Base-by-base conservation (phyloP, 2,888 invertebrate species). In the Hemithea aestivaria region DNA sequence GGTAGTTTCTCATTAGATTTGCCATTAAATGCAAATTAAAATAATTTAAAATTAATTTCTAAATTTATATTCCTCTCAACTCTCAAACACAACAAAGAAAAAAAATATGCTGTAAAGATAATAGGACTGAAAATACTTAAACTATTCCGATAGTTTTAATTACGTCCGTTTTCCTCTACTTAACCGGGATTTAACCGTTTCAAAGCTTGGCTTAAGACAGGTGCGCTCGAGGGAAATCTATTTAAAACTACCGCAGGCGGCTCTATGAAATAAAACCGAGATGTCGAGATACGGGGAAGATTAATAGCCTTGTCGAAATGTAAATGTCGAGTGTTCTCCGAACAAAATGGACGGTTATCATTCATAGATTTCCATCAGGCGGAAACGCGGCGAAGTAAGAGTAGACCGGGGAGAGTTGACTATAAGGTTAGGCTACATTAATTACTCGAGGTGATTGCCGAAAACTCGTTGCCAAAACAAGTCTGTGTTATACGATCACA, bases 341-440 rank as follows among this genome's bases (percentile, higher is more conserved):
- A 59, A 61, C 49, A 57, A 54, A 62, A 59, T 58, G 58, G 57
- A 59, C 61, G 66, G 67, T 66, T 74, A 75, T 81, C 73, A 73
- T 75, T 77, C 76, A 78, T 77, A 82, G 83, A 83, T 83, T 81
- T 74, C 73, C 75, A 81, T 81, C 82, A 73, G 68, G 55, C 68
- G 66, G 76, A 77, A 81, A 79, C 75, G 66, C 66, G 69, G 63
- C 60, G 72, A 69, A 75, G 75, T 77, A 73, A 35, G n/a, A n/a
- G n/a, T n/a, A n/a, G n/a, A n/a, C n/a, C n/a, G n/a, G n/a, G n/a
- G n/a, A n/a, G n/a, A n/a, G n/a, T n/a, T n/a, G n/a, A n/a, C n/a
- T n/a, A n/a, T n/a, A n/a, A n/a, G n/a, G n/a, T n/a, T n/a, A n/a
- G n/a, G n/a, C n/a, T n/a, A n/a, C n/a, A n/a, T n/a, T n/a, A n/a